These are phyloP conservation scores for Amblyteles armatorius DNA, from an alignment of 2,888 invertebrate species.

Conservation along the genomic window DNA sequence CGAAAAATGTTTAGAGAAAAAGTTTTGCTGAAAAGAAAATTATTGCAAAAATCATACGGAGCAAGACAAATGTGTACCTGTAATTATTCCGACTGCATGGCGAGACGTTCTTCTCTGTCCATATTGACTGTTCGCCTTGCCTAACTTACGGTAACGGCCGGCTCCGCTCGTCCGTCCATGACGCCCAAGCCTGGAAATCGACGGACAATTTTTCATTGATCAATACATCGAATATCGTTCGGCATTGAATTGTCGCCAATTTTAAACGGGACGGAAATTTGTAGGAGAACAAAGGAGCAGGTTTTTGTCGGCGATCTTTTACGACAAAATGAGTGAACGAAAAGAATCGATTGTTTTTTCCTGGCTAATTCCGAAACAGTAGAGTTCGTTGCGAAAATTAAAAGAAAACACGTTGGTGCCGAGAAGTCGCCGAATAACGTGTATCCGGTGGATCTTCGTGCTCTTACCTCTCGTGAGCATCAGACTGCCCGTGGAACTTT, in stretches of 20 bases:
- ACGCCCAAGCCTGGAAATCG: neutral
- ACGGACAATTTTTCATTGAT: conserved; percentile 5
- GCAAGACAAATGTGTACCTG: conserved; percentile 15
- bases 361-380: neutral
- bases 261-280: neutral
- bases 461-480: conserved; percentile 24
- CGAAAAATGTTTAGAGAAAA: conserved; percentile 29
- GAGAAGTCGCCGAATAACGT: neutral
- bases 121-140: neutral
- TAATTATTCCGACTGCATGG: conserved; percentile 17
- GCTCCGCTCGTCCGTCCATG: conserved; percentile 23
- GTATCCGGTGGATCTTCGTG: neutral
- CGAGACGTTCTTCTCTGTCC: neutral
- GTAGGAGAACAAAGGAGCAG: neutral
- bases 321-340: neutral
- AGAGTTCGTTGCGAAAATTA: neutral
- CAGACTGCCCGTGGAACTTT: conserved; percentile 6
- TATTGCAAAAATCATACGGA: conserved; percentile 51
- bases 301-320: neutral
- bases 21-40: neutral
- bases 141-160: neutral
- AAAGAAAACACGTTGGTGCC: neutral
- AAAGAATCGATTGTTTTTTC: neutral
- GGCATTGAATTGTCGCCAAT: neutral
- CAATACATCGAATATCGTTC: neutral